Percentiles rank a stretch among this genome's conserved stretches.
These are phyloP conservation scores for Euplexia lucipara DNA, from an alignment of 2,888 invertebrate species.

Conservation along the genomic window DNA sequence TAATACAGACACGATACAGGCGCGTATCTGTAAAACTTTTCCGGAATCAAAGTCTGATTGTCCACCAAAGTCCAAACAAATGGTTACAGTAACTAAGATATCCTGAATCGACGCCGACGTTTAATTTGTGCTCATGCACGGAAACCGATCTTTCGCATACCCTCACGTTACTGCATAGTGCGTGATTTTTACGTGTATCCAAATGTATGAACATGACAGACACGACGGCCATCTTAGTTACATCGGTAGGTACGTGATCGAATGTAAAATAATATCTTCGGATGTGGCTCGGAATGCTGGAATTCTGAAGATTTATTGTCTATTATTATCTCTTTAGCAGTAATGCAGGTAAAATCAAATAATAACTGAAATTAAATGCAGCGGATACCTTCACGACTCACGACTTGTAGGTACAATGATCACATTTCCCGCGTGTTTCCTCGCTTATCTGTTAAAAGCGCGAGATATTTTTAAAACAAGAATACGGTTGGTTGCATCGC, in stretches of 20 bases:
- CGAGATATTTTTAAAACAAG: not conserved
- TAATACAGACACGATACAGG: no score
- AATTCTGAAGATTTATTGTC: constrained; percentile 38
- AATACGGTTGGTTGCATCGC: constrained; percentile 7
- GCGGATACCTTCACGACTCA: constrained; percentile 19
- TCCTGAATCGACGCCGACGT: constrained; percentile 46
- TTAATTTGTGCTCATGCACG: constrained; percentile 57
- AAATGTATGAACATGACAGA: constrained; percentile 43
- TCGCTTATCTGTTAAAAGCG: not conserved
- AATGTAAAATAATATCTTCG: constrained; percentile 46
- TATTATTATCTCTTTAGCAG: constrained; percentile 11
- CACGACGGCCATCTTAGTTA: constrained; percentile 34
- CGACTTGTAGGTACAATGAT: not conserved
- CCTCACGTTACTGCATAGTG: constrained; percentile 55
- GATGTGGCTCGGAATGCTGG: constrained; percentile 35
- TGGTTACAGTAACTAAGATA: constrained; percentile 37
- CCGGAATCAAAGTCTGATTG: not conserved
- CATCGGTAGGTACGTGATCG: constrained; percentile 56
- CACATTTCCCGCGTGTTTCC: constrained; percentile 13
- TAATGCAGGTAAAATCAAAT: constrained; percentile 34
- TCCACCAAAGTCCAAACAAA: constrained; percentile 12
- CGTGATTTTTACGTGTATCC: constrained; percentile 50
- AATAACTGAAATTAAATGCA: constrained; percentile 21
- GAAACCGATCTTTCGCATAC: constrained; percentile 54
- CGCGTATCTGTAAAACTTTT: no score